Percentiles rank a stretch among this genome's conserved stretches.
phyloP scores from a whole-genome alignment of 1,140 invertebrate genomes.

The Macrosteles quadrilineatus region DNA sequence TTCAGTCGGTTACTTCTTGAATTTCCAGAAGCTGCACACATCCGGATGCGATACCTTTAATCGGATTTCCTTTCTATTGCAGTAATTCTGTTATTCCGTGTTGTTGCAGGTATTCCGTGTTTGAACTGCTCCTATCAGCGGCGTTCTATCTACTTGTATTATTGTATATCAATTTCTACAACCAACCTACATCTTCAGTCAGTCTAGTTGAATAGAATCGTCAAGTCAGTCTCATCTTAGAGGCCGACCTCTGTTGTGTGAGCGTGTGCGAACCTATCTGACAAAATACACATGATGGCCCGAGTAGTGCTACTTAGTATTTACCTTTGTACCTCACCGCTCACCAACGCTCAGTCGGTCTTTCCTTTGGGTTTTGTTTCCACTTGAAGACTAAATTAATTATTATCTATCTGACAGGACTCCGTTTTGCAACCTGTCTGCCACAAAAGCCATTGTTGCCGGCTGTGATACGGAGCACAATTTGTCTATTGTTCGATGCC shows the following conservation, averaged over 20 bases:
- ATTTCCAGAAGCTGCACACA: too few relatives aligned
- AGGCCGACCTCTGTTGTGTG: not conserved
- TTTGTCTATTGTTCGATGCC: slow-evolving; percentile 3
- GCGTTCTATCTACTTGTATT: too few relatives aligned
- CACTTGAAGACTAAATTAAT: slow-evolving; percentile 14
- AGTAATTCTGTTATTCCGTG: too few relatives aligned
- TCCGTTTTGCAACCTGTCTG: slow-evolving; percentile 6
- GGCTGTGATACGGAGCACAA: not conserved
- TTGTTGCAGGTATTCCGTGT: too few relatives aligned
- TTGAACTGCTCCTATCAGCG: too few relatives aligned
- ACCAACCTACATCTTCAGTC: too few relatives aligned
- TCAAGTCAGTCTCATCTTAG: too few relatives aligned
- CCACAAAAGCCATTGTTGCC: not conserved
- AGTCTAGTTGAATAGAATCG: too few relatives aligned
- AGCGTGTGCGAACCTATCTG: not conserved
- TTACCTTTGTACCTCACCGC: not conserved
- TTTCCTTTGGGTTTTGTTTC: not conserved
- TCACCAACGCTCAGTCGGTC: not conserved
- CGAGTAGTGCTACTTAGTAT: slow-evolving; percentile 5
- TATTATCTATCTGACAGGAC: not conserved
- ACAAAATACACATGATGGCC: slow-evolving; percentile 7
- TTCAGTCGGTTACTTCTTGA: too few relatives aligned
- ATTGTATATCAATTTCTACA: too few relatives aligned
- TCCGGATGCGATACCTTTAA: too few relatives aligned
- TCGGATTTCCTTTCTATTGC: too few relatives aligned